Conservation (phyloP, 2,888 invertebrate species). For the Limnephilus rhombicus region DNA sequence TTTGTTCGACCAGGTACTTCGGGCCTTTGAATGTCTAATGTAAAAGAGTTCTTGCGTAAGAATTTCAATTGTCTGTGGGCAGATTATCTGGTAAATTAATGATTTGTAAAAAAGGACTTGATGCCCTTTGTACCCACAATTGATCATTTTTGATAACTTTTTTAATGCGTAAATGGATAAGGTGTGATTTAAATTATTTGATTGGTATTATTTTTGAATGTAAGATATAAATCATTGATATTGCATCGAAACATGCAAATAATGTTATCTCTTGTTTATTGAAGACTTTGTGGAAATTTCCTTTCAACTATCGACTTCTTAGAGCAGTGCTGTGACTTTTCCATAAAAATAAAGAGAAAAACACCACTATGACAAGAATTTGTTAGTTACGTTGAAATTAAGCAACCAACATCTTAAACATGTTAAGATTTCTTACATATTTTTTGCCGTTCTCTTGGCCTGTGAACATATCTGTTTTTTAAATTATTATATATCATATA, state of each 20-base stretch:
- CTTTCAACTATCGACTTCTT: no score
- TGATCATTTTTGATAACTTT: neutral
- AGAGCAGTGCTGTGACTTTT: no score
- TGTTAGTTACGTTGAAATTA: no score
- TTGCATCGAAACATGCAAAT: neutral
- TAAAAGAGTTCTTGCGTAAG: neutral
- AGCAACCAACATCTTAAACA: no score
- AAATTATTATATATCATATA: no score
- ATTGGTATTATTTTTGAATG: no score
- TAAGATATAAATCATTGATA: no score
- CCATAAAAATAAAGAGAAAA: no score
- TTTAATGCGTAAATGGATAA: neutral
- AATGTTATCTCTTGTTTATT: neutral
- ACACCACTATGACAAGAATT: no score
- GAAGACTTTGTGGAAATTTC: neutral
- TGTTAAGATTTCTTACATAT: no score
- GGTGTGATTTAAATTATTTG: neutral
- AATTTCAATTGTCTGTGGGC: neutral
- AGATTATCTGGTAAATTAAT: neutral
- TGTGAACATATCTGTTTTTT: no score
- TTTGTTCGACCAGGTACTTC: neutral
- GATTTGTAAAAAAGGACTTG: neutral
- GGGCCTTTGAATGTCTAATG: neutral
- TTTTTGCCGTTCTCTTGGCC: no score
- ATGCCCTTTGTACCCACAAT: neutral